Evolutionary conservation across 2,888 invertebrate species (phyloP).

Genomic region (Globia sparganii): DNA sequence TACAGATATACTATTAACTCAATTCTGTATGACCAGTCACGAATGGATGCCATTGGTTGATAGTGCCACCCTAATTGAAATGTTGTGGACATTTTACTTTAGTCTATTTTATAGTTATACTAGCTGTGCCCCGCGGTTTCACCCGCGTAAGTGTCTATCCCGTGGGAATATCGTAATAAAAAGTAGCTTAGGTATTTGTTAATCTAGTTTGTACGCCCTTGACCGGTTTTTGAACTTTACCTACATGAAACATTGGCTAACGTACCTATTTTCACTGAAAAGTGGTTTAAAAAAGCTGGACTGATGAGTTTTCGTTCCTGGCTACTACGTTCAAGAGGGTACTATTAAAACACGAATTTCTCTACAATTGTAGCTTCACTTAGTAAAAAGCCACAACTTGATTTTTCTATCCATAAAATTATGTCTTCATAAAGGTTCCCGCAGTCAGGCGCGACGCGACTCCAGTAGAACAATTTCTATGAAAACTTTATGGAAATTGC

Average conservation of each 20-base stretch:
- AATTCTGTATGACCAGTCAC: constrained; percentile 69
- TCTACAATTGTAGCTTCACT: neutral
- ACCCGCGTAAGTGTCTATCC: too few relatives aligned
- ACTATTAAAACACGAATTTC: neutral
- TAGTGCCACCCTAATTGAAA: constrained; percentile 4
- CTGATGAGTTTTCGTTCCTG: neutral
- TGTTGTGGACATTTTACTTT: neutral
- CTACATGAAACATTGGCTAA: neutral
- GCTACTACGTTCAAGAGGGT: neutral
- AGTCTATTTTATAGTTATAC: neutral
- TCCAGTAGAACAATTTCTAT: too few relatives aligned
- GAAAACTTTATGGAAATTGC: too few relatives aligned
- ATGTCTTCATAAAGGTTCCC: neutral
- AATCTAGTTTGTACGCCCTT: too few relatives aligned
- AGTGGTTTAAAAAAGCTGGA: neutral
- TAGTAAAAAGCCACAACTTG: neutral
- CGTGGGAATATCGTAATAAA: too few relatives aligned
- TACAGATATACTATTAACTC: constrained; percentile 63
- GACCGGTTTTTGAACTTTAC: neutral
- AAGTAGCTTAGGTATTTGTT: too few relatives aligned
- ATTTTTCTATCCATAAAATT: neutral
- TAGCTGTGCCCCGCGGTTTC: too few relatives aligned
- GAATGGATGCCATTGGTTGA: constrained; percentile 47
- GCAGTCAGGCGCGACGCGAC: too few relatives aligned
- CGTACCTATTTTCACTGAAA: neutral